These are phyloP conservation scores for Caenorhabditis sp. DNA, from an alignment of 2,888 invertebrate species.

Conservation along the genomic window DNA sequence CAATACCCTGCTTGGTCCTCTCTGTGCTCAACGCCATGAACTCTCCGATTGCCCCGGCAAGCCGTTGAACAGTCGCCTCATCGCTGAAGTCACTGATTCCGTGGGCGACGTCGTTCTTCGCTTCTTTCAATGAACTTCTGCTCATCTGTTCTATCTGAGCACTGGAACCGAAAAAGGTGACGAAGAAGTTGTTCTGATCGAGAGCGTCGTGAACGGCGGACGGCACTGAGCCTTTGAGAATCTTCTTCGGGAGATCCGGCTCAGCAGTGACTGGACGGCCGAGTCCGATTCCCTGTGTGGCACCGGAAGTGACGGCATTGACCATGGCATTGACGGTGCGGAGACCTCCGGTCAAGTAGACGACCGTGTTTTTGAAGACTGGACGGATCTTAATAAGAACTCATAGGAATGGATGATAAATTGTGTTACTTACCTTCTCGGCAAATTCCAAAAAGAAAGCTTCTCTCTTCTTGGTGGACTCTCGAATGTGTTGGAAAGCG, in stretches of 20 bases:
- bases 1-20: constrained; percentile 11
- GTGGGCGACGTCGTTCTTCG: constrained; percentile 5
- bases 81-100: constrained; percentile 17
- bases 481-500: constrained; percentile 5
- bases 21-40: constrained; percentile 7
- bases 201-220: constrained; percentile 44
- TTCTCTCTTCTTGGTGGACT: constrained; percentile 62
- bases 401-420: too few relatives aligned
- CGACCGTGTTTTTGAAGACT: constrained; percentile 43
- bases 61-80: background rate
- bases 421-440: constrained; percentile 1
- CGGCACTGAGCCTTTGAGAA: constrained; percentile 43
- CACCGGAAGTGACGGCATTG: constrained; percentile 52
- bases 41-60: constrained; percentile 3
- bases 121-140: constrained; percentile 29
- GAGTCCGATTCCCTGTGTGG: constrained; percentile 67
- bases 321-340: constrained; percentile 66
- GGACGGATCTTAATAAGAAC: constrained; percentile 23
- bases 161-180: constrained; percentile 52
- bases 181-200: constrained; percentile 55
- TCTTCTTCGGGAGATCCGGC: constrained; percentile 67
- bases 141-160: constrained; percentile 65
- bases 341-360: constrained; percentile 70
- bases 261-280: constrained; percentile 66
- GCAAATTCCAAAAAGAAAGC: constrained; percentile 36